phyloP scores from a whole-genome alignment of 2,888 invertebrate species.

The Lycocerus yunnanus region DNA sequence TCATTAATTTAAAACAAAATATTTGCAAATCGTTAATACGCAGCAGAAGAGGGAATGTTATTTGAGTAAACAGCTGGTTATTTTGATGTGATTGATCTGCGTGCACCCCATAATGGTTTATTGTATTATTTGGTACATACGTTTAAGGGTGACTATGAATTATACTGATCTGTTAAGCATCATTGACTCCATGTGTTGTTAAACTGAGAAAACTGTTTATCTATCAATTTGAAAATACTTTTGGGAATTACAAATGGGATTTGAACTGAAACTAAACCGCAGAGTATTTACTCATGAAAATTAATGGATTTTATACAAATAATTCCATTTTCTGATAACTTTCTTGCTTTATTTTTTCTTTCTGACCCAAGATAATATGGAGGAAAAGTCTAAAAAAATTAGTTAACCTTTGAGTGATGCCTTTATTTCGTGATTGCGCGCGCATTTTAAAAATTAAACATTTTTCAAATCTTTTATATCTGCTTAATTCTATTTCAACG shows the following conservation, averaged over 20 bases:
- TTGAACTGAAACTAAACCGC: conserved; percentile 3
- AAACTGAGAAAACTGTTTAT: conserved; percentile 28
- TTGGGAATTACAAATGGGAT: conserved; percentile 17
- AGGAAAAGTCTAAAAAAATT: too few relatives aligned
- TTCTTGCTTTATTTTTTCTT: background rate
- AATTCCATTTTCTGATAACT: background rate
- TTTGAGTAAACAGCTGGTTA: background rate
- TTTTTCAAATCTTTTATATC: too few relatives aligned
- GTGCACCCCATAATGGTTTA: background rate
- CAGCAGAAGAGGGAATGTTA: background rate
- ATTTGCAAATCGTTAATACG: background rate
- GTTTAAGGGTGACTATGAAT: conserved; percentile 14
- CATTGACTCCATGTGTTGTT: conserved; percentile 31
- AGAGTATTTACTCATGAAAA: background rate
- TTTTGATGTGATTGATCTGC: background rate
- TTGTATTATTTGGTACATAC: background rate
- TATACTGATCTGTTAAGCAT: conserved; percentile 24
- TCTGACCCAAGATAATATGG: too few relatives aligned
- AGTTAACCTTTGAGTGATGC: too few relatives aligned
- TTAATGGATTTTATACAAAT: background rate
- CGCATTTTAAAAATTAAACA: too few relatives aligned
- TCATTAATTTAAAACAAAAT: background rate
- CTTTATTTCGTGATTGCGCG: too few relatives aligned
- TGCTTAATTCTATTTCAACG: too few relatives aligned
- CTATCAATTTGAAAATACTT: conserved; percentile 21